Conservation (phyloP, 2,797 vertebrate genomes). For the Anolis apletophallus region DNA sequence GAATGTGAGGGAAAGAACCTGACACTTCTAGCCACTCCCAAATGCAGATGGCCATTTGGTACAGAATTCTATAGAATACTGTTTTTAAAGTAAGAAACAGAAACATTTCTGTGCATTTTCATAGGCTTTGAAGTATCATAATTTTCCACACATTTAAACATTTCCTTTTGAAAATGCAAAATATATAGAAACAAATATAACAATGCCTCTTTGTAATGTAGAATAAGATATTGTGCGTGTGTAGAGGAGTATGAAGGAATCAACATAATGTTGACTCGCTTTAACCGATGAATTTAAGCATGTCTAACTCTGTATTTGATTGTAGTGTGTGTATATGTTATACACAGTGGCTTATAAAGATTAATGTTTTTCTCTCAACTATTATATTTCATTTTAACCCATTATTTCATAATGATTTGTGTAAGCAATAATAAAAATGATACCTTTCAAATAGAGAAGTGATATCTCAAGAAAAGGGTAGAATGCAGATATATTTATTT, state of each 20-base stretch:
- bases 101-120: not conserved
- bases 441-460: not conserved
- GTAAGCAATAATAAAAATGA: conserved; percentile 8
- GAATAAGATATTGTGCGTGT: not conserved
- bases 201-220: not conserved
- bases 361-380: not conserved
- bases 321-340: not conserved
- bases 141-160: not conserved
- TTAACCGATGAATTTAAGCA: not conserved
- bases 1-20: too few species aligned
- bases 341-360: not conserved
- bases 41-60: too few species aligned
- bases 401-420: conserved; percentile 6
- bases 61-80: not conserved
- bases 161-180: not conserved
- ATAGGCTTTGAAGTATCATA: not conserved
- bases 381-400: conserved; percentile 4
- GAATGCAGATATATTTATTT: conserved; percentile 11
- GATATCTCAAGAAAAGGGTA: not conserved
- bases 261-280: not conserved
- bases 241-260: not conserved
- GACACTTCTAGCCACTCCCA: too few species aligned
- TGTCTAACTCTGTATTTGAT: not conserved
- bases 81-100: not conserved
- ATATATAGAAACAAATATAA: not conserved